Conservation (phyloP, 2,888 invertebrate species). For the Zaprionus lineosus region DNA sequence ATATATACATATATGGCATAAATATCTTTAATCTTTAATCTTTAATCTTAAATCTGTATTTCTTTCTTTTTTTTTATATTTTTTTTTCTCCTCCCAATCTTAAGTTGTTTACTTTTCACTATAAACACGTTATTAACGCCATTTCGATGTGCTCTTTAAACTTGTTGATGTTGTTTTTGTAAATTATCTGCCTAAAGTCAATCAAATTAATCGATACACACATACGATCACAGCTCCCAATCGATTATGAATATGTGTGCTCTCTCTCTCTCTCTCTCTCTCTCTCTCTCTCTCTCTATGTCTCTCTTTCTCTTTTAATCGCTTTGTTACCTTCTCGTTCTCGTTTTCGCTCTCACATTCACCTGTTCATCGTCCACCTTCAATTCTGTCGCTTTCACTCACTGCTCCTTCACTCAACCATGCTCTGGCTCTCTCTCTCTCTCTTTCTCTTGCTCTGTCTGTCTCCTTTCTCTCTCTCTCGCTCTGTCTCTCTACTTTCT, state of each 20-base stretch:
- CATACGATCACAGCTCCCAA: slow-evolving; percentile 17
- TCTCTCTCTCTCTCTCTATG: slow-evolving; percentile 17
- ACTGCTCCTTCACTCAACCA: no score
- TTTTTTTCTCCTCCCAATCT: no score
- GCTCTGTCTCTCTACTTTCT: slow-evolving; percentile 4
- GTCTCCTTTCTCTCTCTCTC: not conserved
- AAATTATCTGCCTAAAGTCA: slow-evolving; percentile 78
- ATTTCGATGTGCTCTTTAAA: slow-evolving; percentile 53
- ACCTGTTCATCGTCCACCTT: slow-evolving; percentile 19
- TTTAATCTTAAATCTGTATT: no score
- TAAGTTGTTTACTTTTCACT: no score
- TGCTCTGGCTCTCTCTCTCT: slow-evolving; percentile 16
- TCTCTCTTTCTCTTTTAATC: slow-evolving; percentile 24
- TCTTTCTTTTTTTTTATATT: not conserved
- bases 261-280: slow-evolving; percentile 18
- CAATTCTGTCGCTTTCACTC: not conserved
- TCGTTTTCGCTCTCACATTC: no score
- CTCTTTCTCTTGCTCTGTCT: not conserved
- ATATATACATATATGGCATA: no score
- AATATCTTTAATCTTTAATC: no score
- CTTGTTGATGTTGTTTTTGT: slow-evolving; percentile 79
- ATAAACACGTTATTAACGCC: slow-evolving; percentile 49
- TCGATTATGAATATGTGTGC: no score
- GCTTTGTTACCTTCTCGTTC: slow-evolving; percentile 5
- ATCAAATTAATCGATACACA: slow-evolving; percentile 33